Conservation (phyloP, 2,797 vertebrate species). For the Apodemus agrarius region DNA sequence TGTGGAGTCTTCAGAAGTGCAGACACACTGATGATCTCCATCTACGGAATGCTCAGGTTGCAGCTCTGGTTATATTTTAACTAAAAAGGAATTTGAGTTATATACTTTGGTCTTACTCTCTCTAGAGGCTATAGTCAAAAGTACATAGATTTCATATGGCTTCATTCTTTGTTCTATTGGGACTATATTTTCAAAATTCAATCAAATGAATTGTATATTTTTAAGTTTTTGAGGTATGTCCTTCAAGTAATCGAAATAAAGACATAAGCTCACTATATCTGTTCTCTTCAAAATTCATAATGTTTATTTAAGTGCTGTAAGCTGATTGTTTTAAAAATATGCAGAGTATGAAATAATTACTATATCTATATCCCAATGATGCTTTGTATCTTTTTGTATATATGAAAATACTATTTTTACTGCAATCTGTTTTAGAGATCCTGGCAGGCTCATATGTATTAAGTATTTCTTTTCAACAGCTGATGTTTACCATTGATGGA, state of each 20-base stretch:
- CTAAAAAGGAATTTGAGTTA: constrained; percentile 34
- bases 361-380: constrained; percentile 28
- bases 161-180: constrained; percentile 24
- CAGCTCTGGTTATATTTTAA: constrained; percentile 37
- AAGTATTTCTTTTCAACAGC: constrained; percentile 68
- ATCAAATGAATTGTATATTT: constrained; percentile 37
- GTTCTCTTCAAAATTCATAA: background rate
- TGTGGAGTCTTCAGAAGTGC: background rate
- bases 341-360: constrained; percentile 53
- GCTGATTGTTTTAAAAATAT: constrained; percentile 55
- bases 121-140: constrained; percentile 27
- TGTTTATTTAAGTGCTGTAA: constrained; percentile 20
- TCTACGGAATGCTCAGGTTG: background rate
- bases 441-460: constrained; percentile 54
- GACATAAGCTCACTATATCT: background rate
- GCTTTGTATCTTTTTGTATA: constrained; percentile 26
- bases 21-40: background rate
- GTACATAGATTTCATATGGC: constrained; percentile 35
- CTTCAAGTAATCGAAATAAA: constrained; percentile 53
- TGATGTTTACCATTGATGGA: constrained; percentile 24
- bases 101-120: constrained; percentile 2
- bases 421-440: constrained; percentile 57
- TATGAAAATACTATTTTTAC: constrained; percentile 48
- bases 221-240: background rate
- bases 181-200: constrained; percentile 68